Conservation (phyloP, 2,888 invertebrate species). For the Listrodromus nycthemerus region DNA sequence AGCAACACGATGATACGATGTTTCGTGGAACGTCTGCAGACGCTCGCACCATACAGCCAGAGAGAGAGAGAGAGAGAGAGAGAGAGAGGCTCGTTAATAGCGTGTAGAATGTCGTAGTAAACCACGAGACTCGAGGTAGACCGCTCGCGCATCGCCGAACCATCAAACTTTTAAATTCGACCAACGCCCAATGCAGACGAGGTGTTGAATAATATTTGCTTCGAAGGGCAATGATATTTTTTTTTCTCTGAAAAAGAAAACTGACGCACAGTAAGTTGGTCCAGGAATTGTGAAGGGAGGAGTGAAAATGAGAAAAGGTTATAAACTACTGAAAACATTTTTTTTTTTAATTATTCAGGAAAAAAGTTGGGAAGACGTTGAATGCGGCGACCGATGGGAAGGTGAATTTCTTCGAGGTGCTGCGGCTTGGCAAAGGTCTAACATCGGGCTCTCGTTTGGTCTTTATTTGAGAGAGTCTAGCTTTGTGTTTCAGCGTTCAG, state of each 20-base stretch:
- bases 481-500: no score
- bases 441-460: no score
- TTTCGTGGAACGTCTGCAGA: slow-evolving; percentile 54
- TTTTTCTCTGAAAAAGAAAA: neutral
- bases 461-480: no score
- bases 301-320: no score
- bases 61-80: no score
- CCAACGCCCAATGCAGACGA: neutral
- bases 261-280: neutral
- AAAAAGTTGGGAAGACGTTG: no score
- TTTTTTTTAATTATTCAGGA: no score
- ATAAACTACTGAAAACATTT: neutral
- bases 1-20: slow-evolving; percentile 42
- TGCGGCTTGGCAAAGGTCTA: no score
- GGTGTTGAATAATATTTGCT: slow-evolving; percentile 29
- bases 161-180: slow-evolving; percentile 55
- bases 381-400: no score
- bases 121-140: slow-evolving; percentile 49
- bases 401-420: no score
- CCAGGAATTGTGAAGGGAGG: no score
- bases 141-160: slow-evolving; percentile 36
- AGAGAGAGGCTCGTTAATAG: slow-evolving; percentile 12
- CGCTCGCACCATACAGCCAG: neutral
- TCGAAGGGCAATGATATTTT: neutral
- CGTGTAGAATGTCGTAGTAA: slow-evolving; percentile 49